Base-by-base conservation (phyloP, 2,797 vertebrate genomes). In the Oryzias sinensis region DNA sequence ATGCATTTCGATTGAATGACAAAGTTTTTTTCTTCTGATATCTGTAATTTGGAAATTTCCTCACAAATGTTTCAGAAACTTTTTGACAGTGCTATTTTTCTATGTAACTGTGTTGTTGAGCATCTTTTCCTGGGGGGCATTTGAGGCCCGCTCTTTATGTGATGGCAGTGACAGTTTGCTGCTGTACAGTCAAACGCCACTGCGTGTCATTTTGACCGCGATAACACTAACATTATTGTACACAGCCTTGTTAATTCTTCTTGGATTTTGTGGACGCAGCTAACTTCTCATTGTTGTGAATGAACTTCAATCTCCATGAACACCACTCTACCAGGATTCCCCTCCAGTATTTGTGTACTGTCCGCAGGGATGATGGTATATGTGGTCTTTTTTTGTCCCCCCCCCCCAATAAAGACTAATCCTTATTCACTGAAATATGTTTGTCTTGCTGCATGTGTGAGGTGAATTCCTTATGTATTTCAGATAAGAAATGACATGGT, bases 51-150 rank as follows among this genome's bases (percentile, higher is more conserved):
- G 68, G 72, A 58, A 76, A 74, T 74, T 83, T 83, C 69, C 77
- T 87, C 83, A 61, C 82, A 81, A 74, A 86, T 42, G 54, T 82
- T 84, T 85, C 80, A 76, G 79, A 80, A 85, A 89, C 87, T 82
- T 86, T 90, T 88, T 77, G 70, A 84, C 88, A 89, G 81, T 89
- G 83, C 70, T 90, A 90, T 91, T 92, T 91, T 91, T 91, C 82
- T 92, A 91, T 91, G 84, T 90, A 73, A 77, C 68, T 80, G 83
- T 90, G 83, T 84, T 87, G 76, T 87, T 75, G 72, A 83, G 65
- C 66, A 78, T 84, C 77, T 86, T 80, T 82, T 67, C 70, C 60
- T 55, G 73, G 80, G 22, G 63, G 79, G 67, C 55, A 70, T 82
- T 83, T 66, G 76, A 71, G 51, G 68, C 79, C 65, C 61, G 9